phyloP scores from a whole-genome alignment of 2,113 vertebrate genomes.

The human region DNA sequence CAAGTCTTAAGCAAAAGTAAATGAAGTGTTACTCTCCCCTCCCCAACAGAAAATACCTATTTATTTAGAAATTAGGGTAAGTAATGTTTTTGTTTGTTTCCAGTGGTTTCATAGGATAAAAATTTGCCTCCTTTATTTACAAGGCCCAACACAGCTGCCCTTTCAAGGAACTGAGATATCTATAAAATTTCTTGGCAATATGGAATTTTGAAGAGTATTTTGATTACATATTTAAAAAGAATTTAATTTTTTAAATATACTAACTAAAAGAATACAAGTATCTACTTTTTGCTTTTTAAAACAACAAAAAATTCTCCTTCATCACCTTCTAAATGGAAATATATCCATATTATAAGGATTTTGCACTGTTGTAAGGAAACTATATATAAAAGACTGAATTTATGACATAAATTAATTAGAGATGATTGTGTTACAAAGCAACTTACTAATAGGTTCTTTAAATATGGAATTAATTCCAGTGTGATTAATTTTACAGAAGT shows the following conservation, averaged over 20 bases:
- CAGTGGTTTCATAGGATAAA: neutral
- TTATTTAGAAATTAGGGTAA: neutral
- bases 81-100: neutral
- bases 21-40: neutral
- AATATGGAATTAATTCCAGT: neutral
- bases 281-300: neutral
- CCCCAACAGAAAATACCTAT: neutral
- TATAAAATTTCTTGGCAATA: neutral
- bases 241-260: neutral
- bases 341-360: neutral
- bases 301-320: neutral
- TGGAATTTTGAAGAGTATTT: neutral
- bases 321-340: neutral
- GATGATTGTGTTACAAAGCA: neutral
- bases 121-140: neutral
- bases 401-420: constrained; percentile 3
- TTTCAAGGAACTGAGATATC: neutral
- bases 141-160: neutral
- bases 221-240: neutral
- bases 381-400: neutral
- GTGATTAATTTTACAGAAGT: neutral
- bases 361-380: neutral
- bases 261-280: neutral
- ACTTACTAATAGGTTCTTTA: neutral
- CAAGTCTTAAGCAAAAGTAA: neutral